phyloP scores from a whole-genome alignment of 2,113 vertebrate genomes.

The Trachemys scripta region DNA sequence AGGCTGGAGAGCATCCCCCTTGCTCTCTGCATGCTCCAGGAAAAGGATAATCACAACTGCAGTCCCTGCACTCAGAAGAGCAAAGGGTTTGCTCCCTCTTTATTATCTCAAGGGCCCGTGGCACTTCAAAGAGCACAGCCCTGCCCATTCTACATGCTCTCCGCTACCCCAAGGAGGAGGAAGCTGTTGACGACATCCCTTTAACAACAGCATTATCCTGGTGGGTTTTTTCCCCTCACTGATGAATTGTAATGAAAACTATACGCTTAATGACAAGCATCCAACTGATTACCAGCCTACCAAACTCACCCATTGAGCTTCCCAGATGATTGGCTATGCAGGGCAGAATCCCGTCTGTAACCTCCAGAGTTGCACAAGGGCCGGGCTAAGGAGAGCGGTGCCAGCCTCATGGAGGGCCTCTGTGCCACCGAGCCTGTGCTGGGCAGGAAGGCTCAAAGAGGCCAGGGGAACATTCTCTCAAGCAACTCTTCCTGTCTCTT shows the following conservation, averaged over 20 bases:
- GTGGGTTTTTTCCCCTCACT: neutral
- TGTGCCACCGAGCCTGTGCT: neutral
- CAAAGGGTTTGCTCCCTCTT: neutral
- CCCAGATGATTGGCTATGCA: neutral
- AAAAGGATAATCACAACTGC: neutral
- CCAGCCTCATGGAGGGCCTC: neutral
- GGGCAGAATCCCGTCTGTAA: neutral
- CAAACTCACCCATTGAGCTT: neutral
- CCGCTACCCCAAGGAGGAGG: neutral
- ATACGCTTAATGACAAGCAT: neutral
- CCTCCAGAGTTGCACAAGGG: neutral
- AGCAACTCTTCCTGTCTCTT: neutral
- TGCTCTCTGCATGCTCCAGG: neutral
- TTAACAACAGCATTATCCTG: neutral
- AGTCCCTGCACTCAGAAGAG: neutral
- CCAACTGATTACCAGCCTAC: neutral
- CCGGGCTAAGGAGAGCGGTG: neutral
- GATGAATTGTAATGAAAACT: neutral
- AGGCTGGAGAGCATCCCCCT: neutral
- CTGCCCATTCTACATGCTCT: neutral
- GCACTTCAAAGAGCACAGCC: neutral
- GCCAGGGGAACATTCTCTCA: neutral
- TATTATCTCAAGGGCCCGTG: neutral
- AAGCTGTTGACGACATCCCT: neutral
- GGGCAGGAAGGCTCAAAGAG: neutral